phyloP scores from a whole-genome alignment of 2,888 invertebrate species.

The Agonopterix arenella region DNA sequence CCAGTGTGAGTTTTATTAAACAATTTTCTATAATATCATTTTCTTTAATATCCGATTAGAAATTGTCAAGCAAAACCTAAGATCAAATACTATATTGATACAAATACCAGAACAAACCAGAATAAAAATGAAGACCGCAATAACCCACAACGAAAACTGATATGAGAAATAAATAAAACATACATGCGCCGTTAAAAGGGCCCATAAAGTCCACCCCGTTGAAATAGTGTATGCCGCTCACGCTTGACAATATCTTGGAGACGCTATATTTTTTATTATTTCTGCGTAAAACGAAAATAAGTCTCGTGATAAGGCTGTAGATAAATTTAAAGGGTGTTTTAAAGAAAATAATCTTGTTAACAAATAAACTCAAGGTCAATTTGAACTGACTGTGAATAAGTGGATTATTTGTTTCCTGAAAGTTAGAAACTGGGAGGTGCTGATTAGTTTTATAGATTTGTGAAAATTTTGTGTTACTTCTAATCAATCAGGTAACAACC shows the following conservation, averaged over 20 bases:
- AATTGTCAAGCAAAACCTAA: background rate
- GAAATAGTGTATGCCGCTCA: conserved; percentile 25
- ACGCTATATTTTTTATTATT: conserved; percentile 29
- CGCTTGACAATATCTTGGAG: conserved; percentile 39
- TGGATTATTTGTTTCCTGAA: too few species aligned
- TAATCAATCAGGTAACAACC: too few species aligned
- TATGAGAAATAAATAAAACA: conserved; percentile 42
- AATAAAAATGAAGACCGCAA: background rate
- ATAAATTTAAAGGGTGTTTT: background rate
- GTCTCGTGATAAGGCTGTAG: background rate
- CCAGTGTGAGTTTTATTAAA: too few species aligned
- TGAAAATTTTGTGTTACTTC: too few species aligned
- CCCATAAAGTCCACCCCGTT: conserved; percentile 34
- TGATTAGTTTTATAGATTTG: too few species aligned
- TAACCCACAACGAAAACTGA: conserved; percentile 27
- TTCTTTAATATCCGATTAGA: too few species aligned
- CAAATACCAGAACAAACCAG: background rate
- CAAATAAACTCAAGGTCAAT: too few species aligned
- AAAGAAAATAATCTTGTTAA: too few species aligned
- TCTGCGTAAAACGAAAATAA: conserved; percentile 1
- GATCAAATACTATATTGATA: background rate
- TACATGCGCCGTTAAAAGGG: conserved; percentile 38
- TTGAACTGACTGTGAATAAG: too few species aligned
- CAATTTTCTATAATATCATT: too few species aligned
- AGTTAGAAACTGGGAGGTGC: too few species aligned